phyloP scores from a whole-genome alignment of 2,797 vertebrate genomes.

The Rousettus madagascariensis region DNA sequence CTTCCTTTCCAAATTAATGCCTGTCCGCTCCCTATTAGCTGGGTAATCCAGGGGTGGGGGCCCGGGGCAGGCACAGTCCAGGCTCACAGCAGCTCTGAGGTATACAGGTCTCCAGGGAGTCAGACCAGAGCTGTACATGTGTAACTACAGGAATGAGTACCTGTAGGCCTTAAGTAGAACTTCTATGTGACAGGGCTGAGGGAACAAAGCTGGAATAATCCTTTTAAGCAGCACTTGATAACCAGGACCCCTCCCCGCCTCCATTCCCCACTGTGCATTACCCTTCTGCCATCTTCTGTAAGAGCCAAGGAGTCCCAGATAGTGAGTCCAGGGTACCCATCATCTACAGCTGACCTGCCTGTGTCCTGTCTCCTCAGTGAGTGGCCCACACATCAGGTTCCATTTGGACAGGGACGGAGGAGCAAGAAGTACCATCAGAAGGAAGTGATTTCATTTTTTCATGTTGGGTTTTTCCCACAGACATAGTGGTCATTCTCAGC shows the following conservation, averaged over 20 bases:
- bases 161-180: not conserved
- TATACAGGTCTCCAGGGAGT: not conserved
- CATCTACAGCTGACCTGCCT: rapidly evolving
- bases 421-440: not conserved
- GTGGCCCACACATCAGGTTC: not conserved
- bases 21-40: not conserved
- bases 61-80: rapidly evolving
- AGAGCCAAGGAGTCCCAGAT: not conserved
- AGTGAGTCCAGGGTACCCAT: not conserved
- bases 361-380: not conserved
- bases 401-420: rapidly evolving
- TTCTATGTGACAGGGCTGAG: not conserved
- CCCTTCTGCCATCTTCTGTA: rapidly evolving
- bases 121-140: rapidly evolving
- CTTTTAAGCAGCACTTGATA: not conserved
- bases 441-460: not conserved
- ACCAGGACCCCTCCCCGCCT: not conserved
- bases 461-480: not conserved
- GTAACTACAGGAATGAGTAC: not conserved
- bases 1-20: not conserved
- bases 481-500: not conserved
- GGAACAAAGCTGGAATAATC: not conserved
- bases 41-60: not conserved
- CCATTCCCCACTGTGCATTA: not conserved
- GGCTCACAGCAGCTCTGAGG: not conserved